These are phyloP conservation scores for Drosophila phalerata DNA, from an alignment of 2,888 invertebrate genomes.

Conservation along the genomic window DNA sequence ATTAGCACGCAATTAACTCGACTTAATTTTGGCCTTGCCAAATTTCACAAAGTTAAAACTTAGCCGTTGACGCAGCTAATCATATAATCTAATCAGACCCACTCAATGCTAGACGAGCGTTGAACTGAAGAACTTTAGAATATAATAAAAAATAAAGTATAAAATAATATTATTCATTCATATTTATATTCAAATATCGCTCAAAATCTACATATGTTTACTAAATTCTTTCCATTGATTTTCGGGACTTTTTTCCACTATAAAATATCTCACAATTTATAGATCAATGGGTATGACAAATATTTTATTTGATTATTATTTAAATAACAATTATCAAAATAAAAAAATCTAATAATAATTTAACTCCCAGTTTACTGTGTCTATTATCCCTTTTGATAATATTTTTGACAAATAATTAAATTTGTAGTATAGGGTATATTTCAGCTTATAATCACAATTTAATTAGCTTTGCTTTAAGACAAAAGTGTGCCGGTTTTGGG, in stretches of 20 bases:
- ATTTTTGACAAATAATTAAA: background rate
- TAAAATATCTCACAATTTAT: conserved; percentile 1
- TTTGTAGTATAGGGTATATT: conserved; percentile 17
- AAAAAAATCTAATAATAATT: background rate
- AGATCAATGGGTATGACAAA: conserved; percentile 10
- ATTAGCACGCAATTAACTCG: conserved; percentile 58
- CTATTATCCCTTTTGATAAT: background rate
- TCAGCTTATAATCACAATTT: background rate
- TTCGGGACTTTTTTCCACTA: conserved; percentile 24
- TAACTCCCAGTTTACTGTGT: background rate
- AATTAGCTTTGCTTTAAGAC: background rate
- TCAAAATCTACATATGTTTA: conserved; percentile 25
- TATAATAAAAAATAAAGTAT: background rate
- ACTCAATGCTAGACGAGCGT: conserved; percentile 53
- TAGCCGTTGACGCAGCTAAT: conserved; percentile 21
- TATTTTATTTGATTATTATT: background rate
- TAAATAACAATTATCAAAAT: background rate
- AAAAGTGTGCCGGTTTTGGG: conserved; percentile 14
- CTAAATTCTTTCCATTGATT: conserved; percentile 21
- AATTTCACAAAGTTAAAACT: conserved; percentile 26
- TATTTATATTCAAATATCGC: conserved; percentile 22
- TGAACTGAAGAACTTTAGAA: conserved; percentile 38
- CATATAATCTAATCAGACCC: conserved; percentile 34
- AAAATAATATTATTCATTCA: conserved; percentile 39
- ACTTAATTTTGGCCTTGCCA: conserved; percentile 45